Conservation (phyloP, 2,113 vertebrate genomes). For the Chauna torquata region DNA sequence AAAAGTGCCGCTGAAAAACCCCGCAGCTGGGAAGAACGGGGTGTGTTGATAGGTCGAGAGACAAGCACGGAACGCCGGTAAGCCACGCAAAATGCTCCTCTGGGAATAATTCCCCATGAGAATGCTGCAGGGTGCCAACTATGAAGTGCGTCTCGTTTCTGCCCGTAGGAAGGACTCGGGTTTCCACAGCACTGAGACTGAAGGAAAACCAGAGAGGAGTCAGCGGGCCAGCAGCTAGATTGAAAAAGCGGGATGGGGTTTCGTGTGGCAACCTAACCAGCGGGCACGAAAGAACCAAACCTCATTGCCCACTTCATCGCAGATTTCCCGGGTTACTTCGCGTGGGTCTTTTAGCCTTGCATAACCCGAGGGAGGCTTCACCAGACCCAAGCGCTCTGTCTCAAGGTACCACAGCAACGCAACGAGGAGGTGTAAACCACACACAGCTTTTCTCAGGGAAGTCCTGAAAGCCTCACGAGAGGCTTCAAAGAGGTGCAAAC, state of each 20-base stretch:
- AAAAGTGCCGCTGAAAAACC: no score
- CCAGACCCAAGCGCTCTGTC: not conserved
- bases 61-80: no score
- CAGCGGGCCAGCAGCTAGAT: not conserved
- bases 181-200: not conserved
- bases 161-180: not conserved
- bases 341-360: not conserved
- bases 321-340: not conserved
- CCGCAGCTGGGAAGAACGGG: no score
- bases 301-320: not conserved
- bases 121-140: not conserved
- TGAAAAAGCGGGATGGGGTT: rapidly evolving
- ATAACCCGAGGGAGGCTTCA: not conserved
- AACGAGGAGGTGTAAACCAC: not conserved
- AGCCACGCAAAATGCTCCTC: no score
- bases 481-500: not conserved
- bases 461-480: not conserved
- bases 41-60: no score
- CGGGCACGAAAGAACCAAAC: not conserved
- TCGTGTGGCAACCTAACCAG: rapidly evolving
- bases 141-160: not conserved
- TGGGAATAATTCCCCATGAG: not conserved
- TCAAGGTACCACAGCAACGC: not conserved
- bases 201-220: not conserved
- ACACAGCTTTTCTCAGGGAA: not conserved